Evolutionary conservation across 2,113 vertebrate species (phyloP).

Genomic region (Laterallus jamaicensis): DNA sequence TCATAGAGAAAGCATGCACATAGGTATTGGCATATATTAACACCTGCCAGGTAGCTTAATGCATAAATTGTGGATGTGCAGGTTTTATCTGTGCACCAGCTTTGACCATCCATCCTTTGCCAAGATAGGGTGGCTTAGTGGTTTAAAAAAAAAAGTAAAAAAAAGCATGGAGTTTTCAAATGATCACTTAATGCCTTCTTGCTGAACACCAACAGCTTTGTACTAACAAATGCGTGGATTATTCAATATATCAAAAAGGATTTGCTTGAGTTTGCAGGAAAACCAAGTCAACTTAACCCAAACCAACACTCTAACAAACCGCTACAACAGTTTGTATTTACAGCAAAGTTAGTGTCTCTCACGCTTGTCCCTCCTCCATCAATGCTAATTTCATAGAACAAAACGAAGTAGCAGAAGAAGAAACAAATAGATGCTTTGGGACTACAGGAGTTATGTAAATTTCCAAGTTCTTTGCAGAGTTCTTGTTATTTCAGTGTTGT

Average conservation of each 20-base stretch:
- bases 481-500: conserved; percentile 42
- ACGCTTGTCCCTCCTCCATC: not conserved
- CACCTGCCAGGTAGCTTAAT: not conserved
- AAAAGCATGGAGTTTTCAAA: conserved; percentile 14
- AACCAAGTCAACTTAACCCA: not conserved
- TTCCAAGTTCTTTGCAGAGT: conserved; percentile 7
- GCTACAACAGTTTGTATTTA: not conserved
- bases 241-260: not conserved
- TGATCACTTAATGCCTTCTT: conserved; percentile 20
- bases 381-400: not conserved
- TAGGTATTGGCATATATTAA: not conserved
- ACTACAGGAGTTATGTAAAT: not conserved
- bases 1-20: not conserved
- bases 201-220: conserved; percentile 41
- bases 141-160: not conserved
- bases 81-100: not conserved
- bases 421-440: not conserved
- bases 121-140: not conserved
- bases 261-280: not conserved
- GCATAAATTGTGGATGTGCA: not conserved
- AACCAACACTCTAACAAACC: not conserved
- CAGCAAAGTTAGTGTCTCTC: not conserved
- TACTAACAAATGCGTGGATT: conserved; percentile 32
- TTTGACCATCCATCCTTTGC: conserved; percentile 40
- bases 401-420: not conserved